Evolutionary conservation across 2,797 vertebrate species (phyloP).

Genomic region (Gallinago nigripennis): DNA sequence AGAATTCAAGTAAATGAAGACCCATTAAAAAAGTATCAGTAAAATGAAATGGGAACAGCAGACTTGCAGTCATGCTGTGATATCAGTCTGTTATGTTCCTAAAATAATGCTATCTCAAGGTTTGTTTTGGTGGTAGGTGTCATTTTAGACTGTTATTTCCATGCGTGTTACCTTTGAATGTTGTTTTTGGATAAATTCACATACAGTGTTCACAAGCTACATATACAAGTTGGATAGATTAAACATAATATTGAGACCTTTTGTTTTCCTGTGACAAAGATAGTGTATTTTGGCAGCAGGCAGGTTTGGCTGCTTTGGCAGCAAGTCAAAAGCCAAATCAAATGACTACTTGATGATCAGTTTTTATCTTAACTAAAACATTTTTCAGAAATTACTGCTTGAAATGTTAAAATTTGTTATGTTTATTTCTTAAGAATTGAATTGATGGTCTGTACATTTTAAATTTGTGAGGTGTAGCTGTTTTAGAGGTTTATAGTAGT

Average conservation of each 20-base stretch:
- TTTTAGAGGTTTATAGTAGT: background rate
- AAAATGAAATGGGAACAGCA: background rate
- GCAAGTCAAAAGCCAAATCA: conserved; percentile 13
- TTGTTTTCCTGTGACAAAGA: conserved; percentile 48
- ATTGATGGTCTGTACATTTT: background rate
- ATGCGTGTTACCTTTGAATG: conserved; percentile 17
- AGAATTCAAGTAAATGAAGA: background rate
- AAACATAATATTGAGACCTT: conserved; percentile 25
- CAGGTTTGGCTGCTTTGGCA: background rate
- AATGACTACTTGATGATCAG: background rate
- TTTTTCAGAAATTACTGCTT: background rate
- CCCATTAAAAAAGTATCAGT: background rate
- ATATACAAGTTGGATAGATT: conserved; percentile 10
- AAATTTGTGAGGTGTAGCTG: background rate
- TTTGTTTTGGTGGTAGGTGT: conserved; percentile 39
- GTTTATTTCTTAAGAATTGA: background rate
- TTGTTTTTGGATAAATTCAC: conserved; percentile 67
- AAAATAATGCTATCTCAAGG: background rate
- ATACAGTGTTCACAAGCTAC: background rate
- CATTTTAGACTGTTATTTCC: conserved; percentile 47
- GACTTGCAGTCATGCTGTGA: background rate
- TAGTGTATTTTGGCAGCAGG: conserved; percentile 32
- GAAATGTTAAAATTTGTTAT: background rate
- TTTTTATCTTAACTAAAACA: background rate
- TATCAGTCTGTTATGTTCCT: background rate